These are phyloP conservation scores for Rhyacophila evoluta DNA, from an alignment of 2,888 invertebrate species.

Conservation along the genomic window DNA sequence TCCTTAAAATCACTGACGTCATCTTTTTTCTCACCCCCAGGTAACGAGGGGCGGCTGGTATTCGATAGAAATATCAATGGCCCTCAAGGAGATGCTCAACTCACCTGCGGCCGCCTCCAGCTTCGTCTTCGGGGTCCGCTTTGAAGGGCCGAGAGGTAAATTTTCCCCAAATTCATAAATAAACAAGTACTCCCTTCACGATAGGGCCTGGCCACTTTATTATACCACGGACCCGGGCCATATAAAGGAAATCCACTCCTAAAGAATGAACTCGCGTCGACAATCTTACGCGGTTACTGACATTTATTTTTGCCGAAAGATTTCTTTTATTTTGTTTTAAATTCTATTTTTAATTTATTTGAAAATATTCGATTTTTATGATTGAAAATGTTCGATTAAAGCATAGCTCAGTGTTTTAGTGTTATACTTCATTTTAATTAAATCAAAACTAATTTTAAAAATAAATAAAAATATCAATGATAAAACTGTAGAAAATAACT, in stretches of 20 bases:
- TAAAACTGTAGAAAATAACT: too few relatives aligned
- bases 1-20: conserved; percentile 9
- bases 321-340: background rate
- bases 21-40: conserved; percentile 43
- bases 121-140: conserved; percentile 54
- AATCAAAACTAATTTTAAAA: too few relatives aligned
- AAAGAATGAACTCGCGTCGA: background rate
- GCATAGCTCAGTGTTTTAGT: too few relatives aligned
- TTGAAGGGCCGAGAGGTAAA: conserved; percentile 55
- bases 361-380: background rate
- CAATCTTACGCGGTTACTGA: background rate
- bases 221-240: background rate
- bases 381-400: too few relatives aligned
- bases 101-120: conserved; percentile 49
- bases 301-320: background rate
- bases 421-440: too few relatives aligned
- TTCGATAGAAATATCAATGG: conserved; percentile 55
- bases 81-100: conserved; percentile 55
- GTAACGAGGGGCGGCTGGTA: conserved; percentile 55
- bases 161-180: conserved; percentile 19
- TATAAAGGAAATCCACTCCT: background rate
- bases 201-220: background rate
- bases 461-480: too few relatives aligned
- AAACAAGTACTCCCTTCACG: conserved; percentile 4
- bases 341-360: background rate